Base-by-base conservation (phyloP, 2,888 invertebrate species). In the Ophion costatus region DNA sequence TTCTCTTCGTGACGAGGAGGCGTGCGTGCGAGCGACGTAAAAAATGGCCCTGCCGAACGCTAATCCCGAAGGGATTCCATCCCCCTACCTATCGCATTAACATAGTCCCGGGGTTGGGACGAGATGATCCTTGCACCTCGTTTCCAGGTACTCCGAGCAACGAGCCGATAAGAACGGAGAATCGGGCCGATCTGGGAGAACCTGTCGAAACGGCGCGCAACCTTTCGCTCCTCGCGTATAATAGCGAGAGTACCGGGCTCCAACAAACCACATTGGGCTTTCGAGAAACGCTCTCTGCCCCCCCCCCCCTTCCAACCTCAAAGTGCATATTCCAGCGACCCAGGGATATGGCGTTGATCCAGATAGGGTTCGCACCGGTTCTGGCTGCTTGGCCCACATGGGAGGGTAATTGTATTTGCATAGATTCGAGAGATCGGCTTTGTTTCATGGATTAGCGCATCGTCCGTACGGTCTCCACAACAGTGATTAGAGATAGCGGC, bases 341-440 rank as follows among this genome's bases (percentile, higher is more conserved):
- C 67, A 63, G 45, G 73, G 33, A 20, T 69, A 29, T 42, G n/a
- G 63, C 63, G 67, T 66, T 51, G 71, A 59, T 73, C 33, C 66
- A 45, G 74, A 59, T 56, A 11, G 71, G 45, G 63, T 38, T 70
- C 59, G 59, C 59, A 69, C 20, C 17, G 11, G 45, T 45, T 11
- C 45, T 45, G 42, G 45, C 74, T 71, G 45, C 74, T 71, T 42
- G 33, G 74, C 45, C 63, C 45, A 87, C 86, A 84, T 87, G 89
- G 82, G 84, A 84, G 88, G 71, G 90, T 91, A 91, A 91, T 90
- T 90, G 90, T 91, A 92, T 92, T 92, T 92, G 92, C 92, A 92
- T 92, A 91, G 92, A 92, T 92, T 88, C 87, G 86, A 90, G 89
- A 89, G 90, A 91, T 91, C 89, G 89, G 90, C 89, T 90, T 90